Conservation (phyloP, 2,797 vertebrate genomes). For the Rhinella marina region DNA sequence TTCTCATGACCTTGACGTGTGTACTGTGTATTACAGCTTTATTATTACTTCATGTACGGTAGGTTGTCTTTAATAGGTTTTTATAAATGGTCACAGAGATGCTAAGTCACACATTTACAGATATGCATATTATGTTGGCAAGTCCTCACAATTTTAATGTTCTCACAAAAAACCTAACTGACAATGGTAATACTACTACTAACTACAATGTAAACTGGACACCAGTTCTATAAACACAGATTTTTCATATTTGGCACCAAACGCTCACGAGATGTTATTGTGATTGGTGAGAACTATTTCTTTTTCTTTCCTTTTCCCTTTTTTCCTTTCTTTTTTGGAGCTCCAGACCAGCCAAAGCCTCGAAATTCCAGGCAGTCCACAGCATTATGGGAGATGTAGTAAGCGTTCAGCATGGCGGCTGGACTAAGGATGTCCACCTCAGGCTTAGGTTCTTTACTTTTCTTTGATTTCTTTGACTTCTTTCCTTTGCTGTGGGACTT, state of each 20-base stretch:
- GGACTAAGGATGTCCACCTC: conserved; percentile 81
- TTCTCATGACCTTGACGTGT: no score
- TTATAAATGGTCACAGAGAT: background rate
- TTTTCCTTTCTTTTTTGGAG: conserved; percentile 76
- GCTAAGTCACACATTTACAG: background rate
- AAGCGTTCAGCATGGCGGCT: conserved; percentile 82
- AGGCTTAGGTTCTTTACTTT: conserved; percentile 66
- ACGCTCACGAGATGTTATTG: background rate
- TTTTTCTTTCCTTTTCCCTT: conserved; percentile 67
- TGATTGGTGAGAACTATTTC: background rate
- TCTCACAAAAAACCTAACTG: background rate
- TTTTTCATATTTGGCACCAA: conserved; percentile 1
- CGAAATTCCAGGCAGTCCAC: conserved; percentile 79
- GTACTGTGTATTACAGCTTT: no score
- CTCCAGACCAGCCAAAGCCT: conserved; percentile 81
- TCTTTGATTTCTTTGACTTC: conserved; percentile 65
- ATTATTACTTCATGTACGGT: no score
- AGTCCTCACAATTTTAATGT: background rate
- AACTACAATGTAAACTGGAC: background rate
- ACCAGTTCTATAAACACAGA: no score
- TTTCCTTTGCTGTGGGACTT: conserved; percentile 70
- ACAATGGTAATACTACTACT: no score
- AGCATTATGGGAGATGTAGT: conserved; percentile 87
- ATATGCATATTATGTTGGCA: background rate
- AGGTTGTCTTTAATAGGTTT: background rate